Conservation (phyloP, 2,888 invertebrate species). For the Nomada hirtipes region DNA sequence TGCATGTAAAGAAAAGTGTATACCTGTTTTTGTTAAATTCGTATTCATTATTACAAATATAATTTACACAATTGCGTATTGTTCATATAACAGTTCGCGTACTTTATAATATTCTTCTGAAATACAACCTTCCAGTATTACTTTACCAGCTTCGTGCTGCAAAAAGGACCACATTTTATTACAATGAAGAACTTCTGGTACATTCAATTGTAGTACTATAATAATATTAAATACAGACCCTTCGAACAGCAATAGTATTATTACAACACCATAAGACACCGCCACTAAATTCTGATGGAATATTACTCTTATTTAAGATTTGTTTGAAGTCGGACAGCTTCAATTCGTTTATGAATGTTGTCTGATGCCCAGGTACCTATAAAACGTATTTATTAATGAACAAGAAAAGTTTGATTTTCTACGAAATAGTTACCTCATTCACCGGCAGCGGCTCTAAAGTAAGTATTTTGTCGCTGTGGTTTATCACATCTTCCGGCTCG, state of each 20-base stretch:
- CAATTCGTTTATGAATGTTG: conserved; percentile 96
- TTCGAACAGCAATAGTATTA: conserved; percentile 94
- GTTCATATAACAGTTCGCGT: conserved; percentile 95
- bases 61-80: conserved; percentile 96
- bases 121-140: conserved; percentile 96
- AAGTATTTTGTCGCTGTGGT: conserved; percentile 86
- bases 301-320: conserved; percentile 90
- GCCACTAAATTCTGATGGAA: conserved; percentile 94
- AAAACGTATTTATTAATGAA: conserved; percentile 18
- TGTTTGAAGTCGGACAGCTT: conserved; percentile 96
- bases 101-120: conserved; percentile 98
- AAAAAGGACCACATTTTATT: conserved; percentile 78
- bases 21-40: conserved; percentile 42
- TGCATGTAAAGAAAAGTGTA: neutral
- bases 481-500: conserved; percentile 82
- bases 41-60: conserved; percentile 82
- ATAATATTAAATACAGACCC: conserved; percentile 85
- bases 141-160: conserved; percentile 95
- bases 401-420: neutral
- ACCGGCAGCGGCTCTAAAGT: conserved; percentile 89
- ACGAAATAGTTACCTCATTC: conserved; percentile 80
- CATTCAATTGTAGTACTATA: conserved; percentile 2
- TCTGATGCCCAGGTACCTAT: conserved; percentile 89
- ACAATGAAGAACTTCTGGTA: neutral
- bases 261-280: conserved; percentile 98